Base-by-base conservation (phyloP, 2,888 invertebrate genomes). In the Linhomoeus sp. region DNA sequence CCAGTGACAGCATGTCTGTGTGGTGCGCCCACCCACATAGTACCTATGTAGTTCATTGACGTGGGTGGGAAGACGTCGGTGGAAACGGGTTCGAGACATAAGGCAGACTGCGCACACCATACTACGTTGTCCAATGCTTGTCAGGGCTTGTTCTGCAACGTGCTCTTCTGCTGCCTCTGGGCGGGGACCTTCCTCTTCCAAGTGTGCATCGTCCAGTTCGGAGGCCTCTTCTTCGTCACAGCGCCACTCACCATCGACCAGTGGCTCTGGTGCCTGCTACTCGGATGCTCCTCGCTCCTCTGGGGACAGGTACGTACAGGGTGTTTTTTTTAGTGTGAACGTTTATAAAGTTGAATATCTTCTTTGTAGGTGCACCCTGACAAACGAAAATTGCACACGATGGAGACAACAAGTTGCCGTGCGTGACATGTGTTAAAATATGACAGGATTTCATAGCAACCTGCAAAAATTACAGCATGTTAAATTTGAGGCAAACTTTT, bases 201-300 rank as follows among this genome's bases (percentile, higher is more conserved):
- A 88, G 78, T 94, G 62, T 63, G 94, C 55, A 92, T 97, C 63
- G 81, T 94, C 65, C 86, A 97, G 70, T 86, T 81, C 71, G 94
- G 94, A 67, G 86, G 87, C 70, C 53, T 53, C 14, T 61, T 59
- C 60, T 62, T 97, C 75, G 84, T 85, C 60, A 94, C 94, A 58
- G 79, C 80, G 66, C 80, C 81, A 43, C 77, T 97, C 56, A 76
- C 80, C 58, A 67, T 87, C 63, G 90, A 92, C 67, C 94, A 97
- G 73, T 97, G 94, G 94, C 74, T 90, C 68, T 94, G 92, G 86
- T 97, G 94, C 71, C 70, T 94, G 65, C 83, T 92, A 74, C 87
- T 97, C 70, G 97, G 97, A 53, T 72, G 87, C 59, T 92, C 94
- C 57, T 84, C 86, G 53, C 77, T 97, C 56, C 75, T 94, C 53